A percentile compares a stretch with the other conserved stretches of the same genome.
Conservation (phyloP, 2,797 vertebrate species). For the Esox masquinongy region DNA sequence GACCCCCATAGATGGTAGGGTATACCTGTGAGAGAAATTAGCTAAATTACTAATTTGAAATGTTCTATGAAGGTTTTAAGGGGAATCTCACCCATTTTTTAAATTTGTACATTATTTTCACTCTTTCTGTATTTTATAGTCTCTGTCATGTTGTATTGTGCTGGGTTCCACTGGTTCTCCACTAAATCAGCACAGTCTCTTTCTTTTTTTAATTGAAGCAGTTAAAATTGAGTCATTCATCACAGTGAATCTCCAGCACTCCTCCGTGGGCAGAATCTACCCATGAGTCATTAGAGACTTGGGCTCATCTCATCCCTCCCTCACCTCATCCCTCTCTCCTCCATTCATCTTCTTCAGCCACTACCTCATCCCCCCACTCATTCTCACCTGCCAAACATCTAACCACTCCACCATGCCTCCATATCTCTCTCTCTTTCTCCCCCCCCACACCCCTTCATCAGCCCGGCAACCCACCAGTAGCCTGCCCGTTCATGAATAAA, state of each 20-base stretch:
- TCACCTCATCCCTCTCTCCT: background rate
- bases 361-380: background rate
- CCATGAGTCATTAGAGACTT: conserved; percentile 47
- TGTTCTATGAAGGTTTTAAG: background rate
- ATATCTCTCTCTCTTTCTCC: conserved; percentile 12
- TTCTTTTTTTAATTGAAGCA: conserved; percentile 42
- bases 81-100: background rate
- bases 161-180: background rate
- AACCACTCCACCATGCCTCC: background rate
- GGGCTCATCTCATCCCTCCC: conserved; percentile 15
- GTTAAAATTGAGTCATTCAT: conserved; percentile 50
- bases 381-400: conserved; percentile 22
- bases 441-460: background rate
- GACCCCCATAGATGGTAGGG: background rate
- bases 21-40: background rate
- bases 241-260: conserved; percentile 39
- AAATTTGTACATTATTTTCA: background rate
- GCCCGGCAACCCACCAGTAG: too few relatives aligned
- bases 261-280: conserved; percentile 30
- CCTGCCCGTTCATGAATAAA: too few relatives aligned
- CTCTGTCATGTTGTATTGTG: background rate
- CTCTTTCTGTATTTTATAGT: too few relatives aligned
- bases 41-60: background rate
- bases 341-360: background rate
- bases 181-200: conserved; percentile 33